Conservation (phyloP, 37 sponge, comb jelly and placozoan species). For the Ianthella basta region DNA sequence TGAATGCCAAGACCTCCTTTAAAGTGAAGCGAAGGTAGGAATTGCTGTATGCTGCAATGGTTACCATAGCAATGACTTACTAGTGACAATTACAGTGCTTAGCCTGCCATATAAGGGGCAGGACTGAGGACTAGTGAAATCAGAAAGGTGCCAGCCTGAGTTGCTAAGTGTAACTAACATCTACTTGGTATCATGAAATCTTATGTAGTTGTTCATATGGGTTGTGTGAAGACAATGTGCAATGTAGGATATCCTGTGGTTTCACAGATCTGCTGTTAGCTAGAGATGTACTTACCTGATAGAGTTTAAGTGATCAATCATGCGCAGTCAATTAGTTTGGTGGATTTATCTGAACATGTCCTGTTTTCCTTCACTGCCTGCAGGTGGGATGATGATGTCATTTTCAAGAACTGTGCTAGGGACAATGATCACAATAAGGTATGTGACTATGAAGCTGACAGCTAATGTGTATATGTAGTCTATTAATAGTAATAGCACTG, state of each 20-base stretch:
- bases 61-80: not conserved
- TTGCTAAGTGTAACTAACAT: too few species aligned
- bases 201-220: too few species aligned
- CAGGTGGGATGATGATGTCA: slow-evolving; percentile 99
- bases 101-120: too few species aligned
- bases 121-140: too few species aligned
- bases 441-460: not conserved
- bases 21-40: slow-evolving; percentile 79
- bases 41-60: not conserved
- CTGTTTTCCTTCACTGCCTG: too few species aligned
- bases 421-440: slow-evolving; percentile 77
- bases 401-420: slow-evolving; percentile 99
- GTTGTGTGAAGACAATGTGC: too few species aligned
- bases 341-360: not conserved
- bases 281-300: too few species aligned
- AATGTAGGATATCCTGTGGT: not conserved
- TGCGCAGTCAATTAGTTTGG: not conserved
- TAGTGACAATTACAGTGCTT: too few species aligned
- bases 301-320: too few species aligned
- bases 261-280: not conserved
- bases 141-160: too few species aligned
- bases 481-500: not conserved
- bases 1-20: slow-evolving; percentile 59
- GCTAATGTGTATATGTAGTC: not conserved
- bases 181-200: too few species aligned